Evolutionary conservation across 2,797 vertebrate genomes (phyloP), one percentile per base, ranked within the genome.

Genomic region (Spheniscus humboldti): DNA sequence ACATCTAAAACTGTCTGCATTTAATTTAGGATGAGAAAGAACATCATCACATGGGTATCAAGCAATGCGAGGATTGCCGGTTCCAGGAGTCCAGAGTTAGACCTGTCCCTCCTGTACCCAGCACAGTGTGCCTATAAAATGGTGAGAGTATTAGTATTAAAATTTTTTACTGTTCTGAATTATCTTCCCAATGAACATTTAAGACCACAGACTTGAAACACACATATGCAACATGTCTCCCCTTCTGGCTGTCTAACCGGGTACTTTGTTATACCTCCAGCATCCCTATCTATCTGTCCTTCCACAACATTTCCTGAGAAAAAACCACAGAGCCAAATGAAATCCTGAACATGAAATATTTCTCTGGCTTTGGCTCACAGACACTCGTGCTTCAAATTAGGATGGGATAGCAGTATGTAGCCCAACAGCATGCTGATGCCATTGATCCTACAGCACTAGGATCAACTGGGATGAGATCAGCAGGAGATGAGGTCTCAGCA

Each of bases 11-110:
- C 39, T 11, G 48, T 43, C 45, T 87, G 84, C 37, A 66, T 83
- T 93, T 95, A 86, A 93, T 93, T 87, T 66, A 91, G 69, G 31
- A 84, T 11, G 86, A 76, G 50, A 94, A 95, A 75, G 39, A 83
- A 50, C 15, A 94, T 75, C 37, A 88, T 83, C 63, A 86, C 53
- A 62, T 13, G 22, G 13, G 23, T 71, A 83, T 39, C 56, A 68
- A 47, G 52, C 74, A 82, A 39, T 9, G 35, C 0, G 0, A 11
- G 8, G 12, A 83, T 63, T 77, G 67, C 28, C 45, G 86, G 45
- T 41, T 82, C 9, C 63, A 82, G 47, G 33, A 79, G 55, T 30
- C 28, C 53, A 68, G 33, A 72, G 37, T 52, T 43, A 86, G 53
- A 87, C 9, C 18, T 1, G 0, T 27, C 23, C 41, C 39, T 87